phyloP scores from a whole-genome alignment of 2,113 vertebrate genomes.

The Sciurus niger region DNA sequence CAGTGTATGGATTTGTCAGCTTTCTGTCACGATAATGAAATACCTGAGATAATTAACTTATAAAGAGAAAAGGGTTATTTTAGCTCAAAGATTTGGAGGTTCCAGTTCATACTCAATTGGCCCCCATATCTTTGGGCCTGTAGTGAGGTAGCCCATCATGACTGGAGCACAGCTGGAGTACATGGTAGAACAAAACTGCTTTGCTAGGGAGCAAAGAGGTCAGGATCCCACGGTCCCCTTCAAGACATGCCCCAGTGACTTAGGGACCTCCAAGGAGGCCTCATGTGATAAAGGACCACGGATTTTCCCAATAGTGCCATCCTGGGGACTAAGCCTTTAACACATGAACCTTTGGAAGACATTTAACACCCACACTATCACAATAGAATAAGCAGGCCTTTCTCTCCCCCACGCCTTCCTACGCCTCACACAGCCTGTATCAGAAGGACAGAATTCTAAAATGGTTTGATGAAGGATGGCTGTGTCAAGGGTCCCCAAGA shows the following conservation, averaged over 20 bases:
- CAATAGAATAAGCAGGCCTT: rapidly evolving
- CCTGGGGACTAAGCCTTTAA: background rate
- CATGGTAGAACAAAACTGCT: background rate
- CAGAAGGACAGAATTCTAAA: background rate
- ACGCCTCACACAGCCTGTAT: rapidly evolving
- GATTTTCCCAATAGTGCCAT: background rate
- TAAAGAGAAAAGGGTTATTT: background rate
- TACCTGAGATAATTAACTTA: background rate
- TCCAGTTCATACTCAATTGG: background rate
- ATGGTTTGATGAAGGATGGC: background rate
- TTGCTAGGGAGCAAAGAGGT: background rate
- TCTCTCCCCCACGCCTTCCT: background rate
- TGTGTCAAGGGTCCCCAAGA: background rate
- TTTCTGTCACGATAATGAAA: background rate
- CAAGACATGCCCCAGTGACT: background rate
- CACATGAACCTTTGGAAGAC: background rate
- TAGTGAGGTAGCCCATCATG: background rate
- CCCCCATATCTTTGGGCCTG: too few species aligned
- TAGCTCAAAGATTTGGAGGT: background rate
- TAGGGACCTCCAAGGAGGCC: background rate
- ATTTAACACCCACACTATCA: background rate
- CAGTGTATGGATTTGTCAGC: background rate
- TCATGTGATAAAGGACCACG: background rate
- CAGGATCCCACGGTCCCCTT: background rate
- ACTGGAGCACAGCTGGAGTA: background rate